Base-by-base conservation (phyloP, 2,797 vertebrate genomes). In the Cyprinella venusta region DNA sequence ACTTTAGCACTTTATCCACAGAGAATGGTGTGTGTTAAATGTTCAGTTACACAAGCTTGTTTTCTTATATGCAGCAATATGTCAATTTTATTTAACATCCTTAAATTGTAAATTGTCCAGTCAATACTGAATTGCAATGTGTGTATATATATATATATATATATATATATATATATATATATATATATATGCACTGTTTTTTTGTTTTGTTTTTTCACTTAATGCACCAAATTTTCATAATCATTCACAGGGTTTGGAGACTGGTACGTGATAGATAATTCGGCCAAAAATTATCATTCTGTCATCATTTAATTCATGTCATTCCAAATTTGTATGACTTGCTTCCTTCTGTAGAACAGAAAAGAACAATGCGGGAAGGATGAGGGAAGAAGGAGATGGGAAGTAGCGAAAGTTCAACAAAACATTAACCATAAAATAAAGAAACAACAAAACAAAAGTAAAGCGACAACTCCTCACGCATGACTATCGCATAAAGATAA, bases 1-100 rank as follows among this genome's bases (percentile, higher is more conserved):
- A 78, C 26, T 64, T 63, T 30, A 63, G 26, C 26, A 4, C 24
- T 63, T 77, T 76, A 45, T 63, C n/a, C 56, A 26, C 75, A 19
- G n/a, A 59, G 38, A 30, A 18, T 45, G 56, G 8, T 30, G 56
- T 30, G 24, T 48, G 15, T 48, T 48, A 30, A 45, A 63, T 59
- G 33, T 24, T 45, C 48, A 50, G 40, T 64, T 64, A 33, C 26
- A 48, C 61, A 64, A 50, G 18, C 59, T 64, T 15, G 40, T 18
- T 30, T 18, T 50, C 18, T 78, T 64, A 3, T 50, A 18, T 26
- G 24, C 8, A 12, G 54, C 42, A 30, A 3, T 50, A 9, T 71
- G 24, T 5, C 10, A 15, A 19, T 5, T 71, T 19, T 72, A 26
- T 12, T 24, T n/a, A 33, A 75, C 7, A 38, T 24, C 30, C 15